phyloP scores from a whole-genome alignment of 2,113 vertebrate genomes.

The Holacanthus passer region DNA sequence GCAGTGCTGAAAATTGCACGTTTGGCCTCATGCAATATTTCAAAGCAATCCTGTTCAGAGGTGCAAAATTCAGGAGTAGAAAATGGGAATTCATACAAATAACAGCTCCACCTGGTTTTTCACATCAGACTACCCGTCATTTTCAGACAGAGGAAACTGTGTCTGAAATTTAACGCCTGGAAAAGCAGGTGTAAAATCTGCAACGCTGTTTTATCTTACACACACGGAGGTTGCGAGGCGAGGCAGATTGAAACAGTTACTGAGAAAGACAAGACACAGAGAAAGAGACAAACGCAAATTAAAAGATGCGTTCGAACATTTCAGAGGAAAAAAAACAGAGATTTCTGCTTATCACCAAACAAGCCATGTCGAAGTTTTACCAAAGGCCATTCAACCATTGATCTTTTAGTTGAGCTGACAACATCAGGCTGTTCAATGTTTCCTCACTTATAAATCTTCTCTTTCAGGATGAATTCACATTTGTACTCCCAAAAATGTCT shows the following conservation, averaged over 20 bases:
- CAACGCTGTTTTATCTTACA: not conserved
- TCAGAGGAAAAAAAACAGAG: no score
- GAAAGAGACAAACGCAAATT: not conserved
- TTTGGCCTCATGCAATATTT: not conserved
- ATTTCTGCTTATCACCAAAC: not conserved
- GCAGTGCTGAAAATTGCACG: not conserved
- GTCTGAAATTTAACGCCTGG: no score
- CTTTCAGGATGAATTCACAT: not conserved
- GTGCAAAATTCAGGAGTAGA: not conserved
- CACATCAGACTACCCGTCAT: not conserved
- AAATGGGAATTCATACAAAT: not conserved
- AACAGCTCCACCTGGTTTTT: not conserved
- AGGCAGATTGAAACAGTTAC: not conserved
- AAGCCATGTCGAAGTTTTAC: not conserved
- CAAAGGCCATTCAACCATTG: not conserved
- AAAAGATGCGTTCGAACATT: no score
- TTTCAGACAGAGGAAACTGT: not conserved
- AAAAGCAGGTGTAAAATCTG: not conserved
- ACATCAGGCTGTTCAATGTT: not conserved
- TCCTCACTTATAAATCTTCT: not conserved
- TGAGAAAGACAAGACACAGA: not conserved
- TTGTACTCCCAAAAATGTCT: not conserved
- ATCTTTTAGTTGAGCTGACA: not conserved
- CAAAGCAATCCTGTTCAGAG: not conserved
- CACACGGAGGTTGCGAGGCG: not conserved